phyloP scores from a whole-genome alignment of 2,888 invertebrate genomes.

The Hoplodrina ambigua region DNA sequence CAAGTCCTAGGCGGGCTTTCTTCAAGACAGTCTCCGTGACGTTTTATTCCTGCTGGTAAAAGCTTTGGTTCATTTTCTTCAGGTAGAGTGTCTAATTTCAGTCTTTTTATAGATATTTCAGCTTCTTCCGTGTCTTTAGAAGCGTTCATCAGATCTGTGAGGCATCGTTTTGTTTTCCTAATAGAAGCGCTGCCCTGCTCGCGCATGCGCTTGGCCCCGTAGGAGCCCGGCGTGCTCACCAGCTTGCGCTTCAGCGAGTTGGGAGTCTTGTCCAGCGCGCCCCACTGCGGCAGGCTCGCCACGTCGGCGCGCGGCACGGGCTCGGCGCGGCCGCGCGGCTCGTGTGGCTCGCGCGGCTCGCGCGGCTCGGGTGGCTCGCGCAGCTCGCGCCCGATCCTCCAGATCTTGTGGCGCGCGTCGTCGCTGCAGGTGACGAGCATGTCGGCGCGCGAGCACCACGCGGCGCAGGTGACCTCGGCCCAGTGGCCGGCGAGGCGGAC shows the following conservation, averaged over 20 bases:
- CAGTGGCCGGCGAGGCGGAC: conserved; percentile 94
- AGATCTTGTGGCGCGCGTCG: conserved; percentile 94
- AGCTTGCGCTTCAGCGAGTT: conserved; percentile 83
- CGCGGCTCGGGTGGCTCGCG: conserved; percentile 77
- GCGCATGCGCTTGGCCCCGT: conserved; percentile 66
- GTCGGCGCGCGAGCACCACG: conserved; percentile 92
- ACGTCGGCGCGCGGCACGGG: conserved; percentile 69
- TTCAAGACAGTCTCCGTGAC: conserved; percentile 74
- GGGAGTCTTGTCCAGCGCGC: conserved; percentile 86
- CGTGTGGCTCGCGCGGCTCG: conserved; percentile 63
- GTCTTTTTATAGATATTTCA: conserved; percentile 70
- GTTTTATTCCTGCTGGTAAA: conserved; percentile 73
- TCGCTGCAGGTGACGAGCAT: conserved; percentile 95
- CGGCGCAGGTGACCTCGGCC: conserved; percentile 96
- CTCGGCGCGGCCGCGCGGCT: conserved; percentile 81
- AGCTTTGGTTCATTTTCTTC: conserved; percentile 64
- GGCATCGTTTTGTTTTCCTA: conserved; percentile 81
- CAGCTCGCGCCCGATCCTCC: conserved; percentile 92
- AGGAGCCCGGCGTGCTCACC: conserved; percentile 67
- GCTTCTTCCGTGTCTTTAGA: conserved; percentile 71
- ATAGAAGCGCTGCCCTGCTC: conserved; percentile 50
- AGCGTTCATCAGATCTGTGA: conserved; percentile 82
- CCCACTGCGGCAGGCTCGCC: conserved; percentile 72
- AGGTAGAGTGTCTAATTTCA: conserved; percentile 66
- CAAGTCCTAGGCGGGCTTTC: conserved; percentile 62